phyloP scores from a whole-genome alignment of 1,140 invertebrate species.

The Sitophilus oryzae region DNA sequence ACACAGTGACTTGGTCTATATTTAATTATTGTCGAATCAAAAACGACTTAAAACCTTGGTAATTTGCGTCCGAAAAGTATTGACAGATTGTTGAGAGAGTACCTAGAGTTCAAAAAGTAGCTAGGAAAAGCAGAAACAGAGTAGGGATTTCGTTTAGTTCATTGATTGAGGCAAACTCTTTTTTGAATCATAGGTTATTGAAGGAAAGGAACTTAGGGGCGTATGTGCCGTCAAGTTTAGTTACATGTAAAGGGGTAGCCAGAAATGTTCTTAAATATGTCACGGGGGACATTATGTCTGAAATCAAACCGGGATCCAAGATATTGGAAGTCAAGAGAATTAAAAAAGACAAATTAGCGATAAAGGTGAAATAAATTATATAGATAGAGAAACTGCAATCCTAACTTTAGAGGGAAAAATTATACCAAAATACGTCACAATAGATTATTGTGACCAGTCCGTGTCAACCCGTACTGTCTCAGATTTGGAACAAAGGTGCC shows the following conservation, averaged over 20 bases:
- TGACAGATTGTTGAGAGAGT: too few species aligned
- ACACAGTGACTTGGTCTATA: too few species aligned
- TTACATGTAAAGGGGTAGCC: constrained; percentile 13
- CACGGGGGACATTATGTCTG: constrained; percentile 6
- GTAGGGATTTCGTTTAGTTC: constrained; percentile 8
- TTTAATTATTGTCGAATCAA: too few species aligned
- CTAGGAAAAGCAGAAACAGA: constrained; percentile 7
- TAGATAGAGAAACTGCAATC: constrained; percentile 1
- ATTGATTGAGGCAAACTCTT: not conserved
- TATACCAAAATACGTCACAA: constrained; percentile 1
- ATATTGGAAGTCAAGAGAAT: constrained; percentile 6
- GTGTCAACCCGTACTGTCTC: constrained; percentile 7
- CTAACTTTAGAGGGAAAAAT: constrained; percentile 14
- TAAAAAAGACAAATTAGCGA: constrained; percentile 10
- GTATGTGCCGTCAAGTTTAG: constrained; percentile 9
- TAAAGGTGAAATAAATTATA: not conserved
- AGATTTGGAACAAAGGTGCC: constrained; percentile 12
- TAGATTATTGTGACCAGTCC: constrained; percentile 8
- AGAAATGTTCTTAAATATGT: not conserved
- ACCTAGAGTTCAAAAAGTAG: constrained; percentile 3
- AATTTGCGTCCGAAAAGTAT: too few species aligned
- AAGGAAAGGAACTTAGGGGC: not conserved
- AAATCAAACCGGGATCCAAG: not conserved
- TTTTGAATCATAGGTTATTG: constrained; percentile 3
- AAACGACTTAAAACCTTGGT: too few species aligned